These are phyloP conservation scores for Parauchenoglanis punctatus DNA, from an alignment of 2,797 vertebrate genomes.

Conservation along the genomic window DNA sequence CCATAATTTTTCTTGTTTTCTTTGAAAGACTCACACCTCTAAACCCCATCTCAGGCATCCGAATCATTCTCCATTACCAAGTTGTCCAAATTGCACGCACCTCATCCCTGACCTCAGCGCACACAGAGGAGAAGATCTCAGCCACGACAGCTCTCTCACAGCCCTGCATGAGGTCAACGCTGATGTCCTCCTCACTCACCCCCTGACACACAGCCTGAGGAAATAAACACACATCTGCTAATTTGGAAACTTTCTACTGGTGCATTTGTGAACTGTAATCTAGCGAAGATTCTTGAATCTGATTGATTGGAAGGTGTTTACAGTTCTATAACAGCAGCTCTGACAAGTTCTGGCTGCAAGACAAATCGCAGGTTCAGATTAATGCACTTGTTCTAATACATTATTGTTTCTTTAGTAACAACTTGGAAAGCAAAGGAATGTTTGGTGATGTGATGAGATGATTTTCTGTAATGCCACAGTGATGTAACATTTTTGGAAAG, in stretches of 20 bases:
- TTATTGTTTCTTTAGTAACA: neutral
- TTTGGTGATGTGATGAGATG: neutral
- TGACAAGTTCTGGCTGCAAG: neutral
- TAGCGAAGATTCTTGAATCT: neutral
- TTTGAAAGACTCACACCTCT: neutral
- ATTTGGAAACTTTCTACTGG: neutral
- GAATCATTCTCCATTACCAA: neutral
- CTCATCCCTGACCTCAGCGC: slow-evolving; percentile 89
- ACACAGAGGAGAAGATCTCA: slow-evolving; percentile 87
- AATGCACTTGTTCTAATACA: neutral
- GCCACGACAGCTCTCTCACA: slow-evolving; percentile 73
- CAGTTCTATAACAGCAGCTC: neutral
- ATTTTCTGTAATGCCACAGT: neutral
- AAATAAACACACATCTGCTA: neutral
- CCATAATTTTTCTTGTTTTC: too few relatives aligned
- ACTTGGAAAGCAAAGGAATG: neutral
- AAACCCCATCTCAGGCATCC: neutral
- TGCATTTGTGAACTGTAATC: neutral
- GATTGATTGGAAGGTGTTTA: neutral
- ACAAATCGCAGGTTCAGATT: neutral
- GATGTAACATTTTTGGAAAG: too few relatives aligned
- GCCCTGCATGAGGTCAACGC: slow-evolving; percentile 70
- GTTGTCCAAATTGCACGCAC: slow-evolving; percentile 63
- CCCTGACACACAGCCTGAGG: slow-evolving; percentile 73
- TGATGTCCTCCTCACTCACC: slow-evolving; percentile 73